phyloP scores from a whole-genome alignment of 1,140 invertebrate species.

The Drosophila melanogaster region DNA sequence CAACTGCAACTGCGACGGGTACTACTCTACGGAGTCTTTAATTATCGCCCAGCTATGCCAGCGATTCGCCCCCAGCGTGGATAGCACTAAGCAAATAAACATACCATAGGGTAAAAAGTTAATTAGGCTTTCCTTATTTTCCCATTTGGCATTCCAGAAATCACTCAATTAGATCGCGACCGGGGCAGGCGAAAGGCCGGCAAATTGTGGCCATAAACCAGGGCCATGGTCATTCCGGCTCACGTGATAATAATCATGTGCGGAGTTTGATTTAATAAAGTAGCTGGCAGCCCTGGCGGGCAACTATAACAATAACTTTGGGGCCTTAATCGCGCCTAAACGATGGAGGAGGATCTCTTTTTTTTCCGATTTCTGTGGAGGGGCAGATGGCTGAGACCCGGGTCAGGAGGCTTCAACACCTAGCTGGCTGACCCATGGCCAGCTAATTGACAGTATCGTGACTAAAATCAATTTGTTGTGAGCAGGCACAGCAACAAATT shows the following conservation, averaged over 20 bases:
- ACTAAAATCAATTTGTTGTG: slow-evolving; percentile 83
- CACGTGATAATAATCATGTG: slow-evolving; percentile 83
- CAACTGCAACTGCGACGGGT: slow-evolving; percentile 1
- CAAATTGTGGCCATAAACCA: slow-evolving; percentile 64
- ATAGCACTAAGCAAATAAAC: slow-evolving; percentile 65
- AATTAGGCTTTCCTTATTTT: slow-evolving; percentile 68
- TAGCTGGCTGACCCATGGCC: slow-evolving; percentile 74
- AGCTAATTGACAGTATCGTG: slow-evolving; percentile 82
- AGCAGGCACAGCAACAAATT: slow-evolving; percentile 79
- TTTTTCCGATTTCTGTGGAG: neutral
- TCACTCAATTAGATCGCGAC: slow-evolving; percentile 76
- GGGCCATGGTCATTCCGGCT: slow-evolving; percentile 25
- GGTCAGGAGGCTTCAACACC: slow-evolving; percentile 77
- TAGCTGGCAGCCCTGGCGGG: slow-evolving; percentile 64
- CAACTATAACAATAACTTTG: slow-evolving; percentile 81
- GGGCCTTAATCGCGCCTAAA: slow-evolving; percentile 76
- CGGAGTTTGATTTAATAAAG: slow-evolving; percentile 83
- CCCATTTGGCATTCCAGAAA: slow-evolving; percentile 54
- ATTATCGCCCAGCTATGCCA: slow-evolving; percentile 76
- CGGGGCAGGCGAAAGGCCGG: slow-evolving; percentile 73
- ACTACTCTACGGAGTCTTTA: slow-evolving; percentile 46
- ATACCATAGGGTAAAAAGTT: slow-evolving; percentile 61
- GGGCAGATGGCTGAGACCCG: slow-evolving; percentile 28
- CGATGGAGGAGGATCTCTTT: slow-evolving; percentile 49
- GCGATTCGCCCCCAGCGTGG: slow-evolving; percentile 49